Conservation (phyloP, 1,140 invertebrate species). For the Hycleus phaleratus region DNA sequence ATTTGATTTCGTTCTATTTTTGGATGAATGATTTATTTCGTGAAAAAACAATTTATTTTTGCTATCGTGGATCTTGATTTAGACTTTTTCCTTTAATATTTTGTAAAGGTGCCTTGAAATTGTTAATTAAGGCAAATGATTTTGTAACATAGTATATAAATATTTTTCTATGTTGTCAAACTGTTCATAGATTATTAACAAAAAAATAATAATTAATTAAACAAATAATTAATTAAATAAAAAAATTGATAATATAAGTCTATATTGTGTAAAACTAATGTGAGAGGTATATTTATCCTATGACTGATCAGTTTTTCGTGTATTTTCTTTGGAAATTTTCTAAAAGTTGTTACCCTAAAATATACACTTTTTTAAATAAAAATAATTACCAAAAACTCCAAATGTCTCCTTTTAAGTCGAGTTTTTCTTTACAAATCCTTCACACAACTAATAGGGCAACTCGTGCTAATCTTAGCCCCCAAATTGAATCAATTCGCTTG, state of each 20-base stretch:
- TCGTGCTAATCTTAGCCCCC: no score
- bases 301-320: constrained; percentile 30
- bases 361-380: constrained; percentile 33
- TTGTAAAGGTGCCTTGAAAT: constrained; percentile 40
- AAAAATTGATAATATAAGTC: neutral
- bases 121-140: constrained; percentile 40
- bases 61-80: constrained; percentile 32
- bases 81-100: constrained; percentile 21
- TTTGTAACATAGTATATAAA: constrained; percentile 42
- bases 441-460: no score
- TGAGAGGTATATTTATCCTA: constrained; percentile 34
- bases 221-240: no score
- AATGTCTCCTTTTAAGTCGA: no score
- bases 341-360: constrained; percentile 31
- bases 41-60: constrained; percentile 4
- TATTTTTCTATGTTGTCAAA: constrained; percentile 45
- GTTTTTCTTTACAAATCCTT: no score
- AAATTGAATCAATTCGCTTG: no score
- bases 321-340: constrained; percentile 31
- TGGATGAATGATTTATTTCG: neutral
- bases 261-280: constrained; percentile 31
- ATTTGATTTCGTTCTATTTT: constrained; percentile 4
- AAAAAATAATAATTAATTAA: constrained; percentile 16
- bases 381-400: neutral
- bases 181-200: constrained; percentile 36